These are phyloP conservation scores for Hafferia zeledoni DNA, from an alignment of 2,797 vertebrate species.

Conservation along the genomic window DNA sequence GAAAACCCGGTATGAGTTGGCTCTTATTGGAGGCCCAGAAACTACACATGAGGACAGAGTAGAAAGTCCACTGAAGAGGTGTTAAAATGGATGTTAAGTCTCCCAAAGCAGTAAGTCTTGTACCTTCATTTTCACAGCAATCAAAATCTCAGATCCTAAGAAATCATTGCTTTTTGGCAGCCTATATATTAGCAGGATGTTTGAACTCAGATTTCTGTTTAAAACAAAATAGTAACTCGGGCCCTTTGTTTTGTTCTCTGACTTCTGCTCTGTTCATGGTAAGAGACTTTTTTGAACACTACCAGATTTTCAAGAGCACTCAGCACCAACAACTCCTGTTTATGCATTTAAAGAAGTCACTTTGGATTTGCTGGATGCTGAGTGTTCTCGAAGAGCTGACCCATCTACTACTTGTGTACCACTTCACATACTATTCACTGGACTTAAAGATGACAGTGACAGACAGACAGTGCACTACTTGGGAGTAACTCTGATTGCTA, in stretches of 20 bases:
- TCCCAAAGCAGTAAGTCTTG: not conserved
- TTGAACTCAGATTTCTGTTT: conserved; percentile 1
- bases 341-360: not conserved
- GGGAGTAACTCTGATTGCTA: not conserved
- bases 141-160: not conserved
- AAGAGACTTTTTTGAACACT: not conserved
- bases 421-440: not conserved
- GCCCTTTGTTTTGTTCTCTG: not conserved
- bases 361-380: not conserved
- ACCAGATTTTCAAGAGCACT: not conserved
- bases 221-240: not conserved
- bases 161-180: not conserved
- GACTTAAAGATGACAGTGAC: not conserved
- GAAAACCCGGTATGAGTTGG: not conserved
- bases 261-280: not conserved
- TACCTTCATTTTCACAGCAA: not conserved
- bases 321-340: not conserved
- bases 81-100: not conserved
- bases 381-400: not conserved
- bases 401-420: not conserved
- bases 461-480: not conserved
- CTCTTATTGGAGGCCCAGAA: not conserved
- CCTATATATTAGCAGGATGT: not conserved
- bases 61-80: not conserved
- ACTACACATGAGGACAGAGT: not conserved